These are phyloP conservation scores for Heloderma charlesbogerti DNA, from an alignment of 2,113 vertebrate genomes.

Conservation along the genomic window DNA sequence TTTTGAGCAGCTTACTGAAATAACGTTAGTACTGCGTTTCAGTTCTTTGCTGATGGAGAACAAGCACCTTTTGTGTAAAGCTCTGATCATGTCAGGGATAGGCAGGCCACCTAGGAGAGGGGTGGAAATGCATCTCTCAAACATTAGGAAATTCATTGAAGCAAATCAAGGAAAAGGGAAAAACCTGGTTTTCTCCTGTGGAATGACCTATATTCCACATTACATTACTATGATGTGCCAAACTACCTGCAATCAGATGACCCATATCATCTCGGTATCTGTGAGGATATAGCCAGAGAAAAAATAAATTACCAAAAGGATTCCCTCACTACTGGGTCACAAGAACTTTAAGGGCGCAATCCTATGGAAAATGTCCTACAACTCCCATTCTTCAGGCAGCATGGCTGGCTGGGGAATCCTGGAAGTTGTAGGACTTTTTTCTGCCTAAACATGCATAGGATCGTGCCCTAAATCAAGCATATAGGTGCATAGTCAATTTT, in stretches of 20 bases:
- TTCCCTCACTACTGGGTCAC: neutral
- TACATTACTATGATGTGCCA: neutral
- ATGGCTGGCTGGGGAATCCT: too few relatives aligned
- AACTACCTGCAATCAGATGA: neutral
- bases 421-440: too few relatives aligned
- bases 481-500: too few relatives aligned
- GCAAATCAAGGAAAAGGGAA: neutral
- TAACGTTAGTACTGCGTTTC: neutral
- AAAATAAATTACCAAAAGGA: neutral
- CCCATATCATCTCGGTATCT: neutral
- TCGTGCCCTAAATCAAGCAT: too few relatives aligned
- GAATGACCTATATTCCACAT: neutral
- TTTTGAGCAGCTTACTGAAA: neutral
- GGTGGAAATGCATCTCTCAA: neutral
- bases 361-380: too few relatives aligned
- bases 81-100: neutral
- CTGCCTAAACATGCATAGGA: too few relatives aligned
- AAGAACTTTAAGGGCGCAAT: too few relatives aligned
- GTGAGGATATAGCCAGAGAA: neutral
- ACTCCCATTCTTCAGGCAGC: too few relatives aligned
- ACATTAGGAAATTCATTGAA: neutral
- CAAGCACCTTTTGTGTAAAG: neutral
- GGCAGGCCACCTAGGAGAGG: too few relatives aligned
- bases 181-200: neutral
- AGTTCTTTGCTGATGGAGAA: neutral